Evolutionary conservation across 2,888 invertebrate species (phyloP), one percentile per base, ranked within the genome.

Genomic region (Lissonota sp.): DNA sequence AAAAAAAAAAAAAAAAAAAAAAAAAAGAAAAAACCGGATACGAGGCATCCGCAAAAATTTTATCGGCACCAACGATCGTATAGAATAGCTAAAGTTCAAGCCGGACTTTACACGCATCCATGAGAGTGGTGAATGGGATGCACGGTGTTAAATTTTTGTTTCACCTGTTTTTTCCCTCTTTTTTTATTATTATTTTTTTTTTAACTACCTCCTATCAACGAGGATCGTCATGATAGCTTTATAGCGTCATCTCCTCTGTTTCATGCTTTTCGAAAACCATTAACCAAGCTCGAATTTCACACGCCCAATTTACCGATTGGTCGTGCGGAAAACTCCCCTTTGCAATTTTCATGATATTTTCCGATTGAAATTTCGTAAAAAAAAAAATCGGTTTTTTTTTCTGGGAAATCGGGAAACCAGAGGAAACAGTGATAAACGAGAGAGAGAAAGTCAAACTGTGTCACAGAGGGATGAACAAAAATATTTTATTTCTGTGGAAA

Each of bases 1-100:
- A n/a, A n/a, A n/a, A n/a, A n/a, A n/a, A n/a, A n/a, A n/a, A n/a
- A n/a, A n/a, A n/a, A n/a, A n/a, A n/a, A n/a, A n/a, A n/a, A n/a
- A n/a, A n/a, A n/a, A 26, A 85, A 88, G 88, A 90, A 91, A 91
- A 89, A 89, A 88, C 91, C 91, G 91, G 91, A 91, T 89, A 90
- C 90, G 88, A 88, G 87, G 88, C 90, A 91, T 91, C 91, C 91
- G 91, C 88, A 88, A 87, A 90, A 90, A 79, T 79, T 82, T 79
- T 75, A 82, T 82, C 81, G 67, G 42, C 49, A 60, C 55, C 66
- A 62, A 63, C 57, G 71, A 82, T 79, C 78, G 81, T 53, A 12
- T 60, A 77, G 77, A 70, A 64, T 67, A 5, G 37, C 55, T 55
- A 57, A 66, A 71, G 70, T 80, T 76, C 62, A 63, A 74, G 60